Evolutionary conservation across 2,888 invertebrate species (phyloP).

Genomic region (Lasioglossum oenotherae): DNA sequence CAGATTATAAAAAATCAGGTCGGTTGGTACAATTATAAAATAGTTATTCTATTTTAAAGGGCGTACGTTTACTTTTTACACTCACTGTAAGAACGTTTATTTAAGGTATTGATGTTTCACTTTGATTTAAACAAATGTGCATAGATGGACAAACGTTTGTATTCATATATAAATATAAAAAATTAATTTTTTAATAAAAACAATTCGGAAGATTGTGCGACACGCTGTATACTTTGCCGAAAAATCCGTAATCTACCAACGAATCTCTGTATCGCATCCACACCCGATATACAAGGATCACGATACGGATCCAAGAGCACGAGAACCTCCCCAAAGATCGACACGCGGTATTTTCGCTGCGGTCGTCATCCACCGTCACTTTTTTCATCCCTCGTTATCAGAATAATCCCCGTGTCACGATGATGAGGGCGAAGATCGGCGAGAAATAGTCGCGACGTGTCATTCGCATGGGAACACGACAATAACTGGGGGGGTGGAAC

Average conservation of each 20-base stretch:
- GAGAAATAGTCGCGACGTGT: constrained; percentile 6
- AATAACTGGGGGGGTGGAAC: neutral
- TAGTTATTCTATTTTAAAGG: no score
- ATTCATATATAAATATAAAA: no score
- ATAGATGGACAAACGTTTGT: no score
- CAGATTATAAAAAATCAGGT: no score
- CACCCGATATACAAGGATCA: neutral
- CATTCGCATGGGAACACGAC: constrained; percentile 29
- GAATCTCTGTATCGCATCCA: neutral
- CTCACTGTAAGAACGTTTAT: no score
- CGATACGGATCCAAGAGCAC: neutral
- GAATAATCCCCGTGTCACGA: neutral
- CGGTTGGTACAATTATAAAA: no score
- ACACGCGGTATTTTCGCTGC: neutral
- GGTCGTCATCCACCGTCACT: neutral
- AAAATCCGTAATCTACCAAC: neutral
- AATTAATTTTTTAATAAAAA: no score
- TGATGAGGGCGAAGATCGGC: neutral
- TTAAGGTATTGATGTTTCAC: no score
- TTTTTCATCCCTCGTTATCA: neutral
- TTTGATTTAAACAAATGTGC: no score
- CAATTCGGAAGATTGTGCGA: no score
- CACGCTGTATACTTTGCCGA: no score
- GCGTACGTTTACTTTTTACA: no score
- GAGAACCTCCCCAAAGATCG: neutral